Percentiles rank a stretch among this genome's conserved stretches.
Conservation (phyloP, 2,797 vertebrate genomes). For the Margarornis squamiger region DNA sequence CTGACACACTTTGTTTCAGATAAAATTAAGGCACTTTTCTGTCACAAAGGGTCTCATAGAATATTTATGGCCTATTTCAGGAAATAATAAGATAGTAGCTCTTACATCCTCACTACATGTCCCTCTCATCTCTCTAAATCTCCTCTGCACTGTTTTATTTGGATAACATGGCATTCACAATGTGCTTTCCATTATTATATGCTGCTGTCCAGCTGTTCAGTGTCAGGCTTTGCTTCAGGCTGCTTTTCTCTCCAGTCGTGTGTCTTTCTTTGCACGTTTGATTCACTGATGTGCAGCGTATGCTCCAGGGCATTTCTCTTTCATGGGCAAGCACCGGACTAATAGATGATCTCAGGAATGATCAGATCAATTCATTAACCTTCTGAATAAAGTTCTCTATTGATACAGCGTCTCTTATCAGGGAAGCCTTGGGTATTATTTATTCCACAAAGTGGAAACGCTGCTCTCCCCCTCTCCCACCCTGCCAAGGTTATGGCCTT, state of each 20-base stretch:
- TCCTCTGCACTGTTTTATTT: constrained; percentile 44
- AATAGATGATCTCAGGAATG: constrained; percentile 65
- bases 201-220: constrained; percentile 60
- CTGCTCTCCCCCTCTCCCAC: constrained; percentile 50
- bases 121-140: constrained; percentile 52
- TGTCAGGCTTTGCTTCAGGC: constrained; percentile 54
- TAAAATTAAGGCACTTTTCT: constrained; percentile 14
- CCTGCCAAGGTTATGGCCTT: constrained; percentile 64
- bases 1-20: not conserved
- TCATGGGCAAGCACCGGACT: constrained; percentile 43
- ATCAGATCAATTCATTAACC: constrained; percentile 67
- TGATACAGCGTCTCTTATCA: constrained; percentile 65
- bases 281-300: constrained; percentile 35
- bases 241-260: constrained; percentile 40
- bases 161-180: constrained; percentile 18
- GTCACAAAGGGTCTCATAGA: constrained; percentile 15
- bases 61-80: constrained; percentile 26
- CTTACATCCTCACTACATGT: constrained; percentile 23
- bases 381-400: constrained; percentile 66
- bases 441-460: constrained; percentile 59
- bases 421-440: constrained; percentile 67
- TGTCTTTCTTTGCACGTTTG: constrained; percentile 47
- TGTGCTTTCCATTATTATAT: constrained; percentile 35
- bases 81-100: constrained; percentile 43
- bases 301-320: constrained; percentile 39